A percentile compares a stretch with the other conserved stretches of the same genome.
Evolutionary conservation across 2,888 invertebrate species (phyloP).

Genomic region (Dioctria rufipes): DNA sequence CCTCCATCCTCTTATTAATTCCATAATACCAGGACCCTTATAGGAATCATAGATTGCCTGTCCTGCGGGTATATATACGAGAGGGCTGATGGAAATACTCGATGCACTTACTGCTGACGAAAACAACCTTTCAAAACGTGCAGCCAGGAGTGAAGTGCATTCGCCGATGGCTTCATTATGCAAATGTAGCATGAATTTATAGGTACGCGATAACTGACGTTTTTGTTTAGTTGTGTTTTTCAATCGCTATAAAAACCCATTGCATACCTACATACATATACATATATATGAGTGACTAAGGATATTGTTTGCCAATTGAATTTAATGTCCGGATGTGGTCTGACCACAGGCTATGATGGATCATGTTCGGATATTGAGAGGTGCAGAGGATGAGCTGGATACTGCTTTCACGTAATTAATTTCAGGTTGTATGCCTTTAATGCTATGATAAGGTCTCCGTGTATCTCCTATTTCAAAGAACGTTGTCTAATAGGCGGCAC

Average conservation of each 20-base stretch:
- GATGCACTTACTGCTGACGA: conserved; percentile 22
- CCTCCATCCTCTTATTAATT: neutral
- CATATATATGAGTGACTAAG: conserved; percentile 14
- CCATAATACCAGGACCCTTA: neutral
- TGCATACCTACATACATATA: too few species aligned
- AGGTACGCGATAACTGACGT: neutral
- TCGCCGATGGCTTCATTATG: conserved; percentile 42
- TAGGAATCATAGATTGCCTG: conserved; percentile 14
- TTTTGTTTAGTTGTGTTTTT: conserved; percentile 34
- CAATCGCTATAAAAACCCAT: neutral
- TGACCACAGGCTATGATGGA: conserved; percentile 9
- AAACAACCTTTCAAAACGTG: conserved; percentile 44
- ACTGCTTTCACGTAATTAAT: conserved; percentile 47
- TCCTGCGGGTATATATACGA: too few species aligned
- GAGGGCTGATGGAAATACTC: neutral
- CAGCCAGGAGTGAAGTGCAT: conserved; percentile 16
- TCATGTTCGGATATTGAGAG: neutral
- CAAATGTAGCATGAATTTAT: conserved; percentile 46
- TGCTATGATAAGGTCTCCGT: conserved; percentile 1
- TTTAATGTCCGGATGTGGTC: conserved; percentile 46
- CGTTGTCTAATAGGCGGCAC: conserved; percentile 33
- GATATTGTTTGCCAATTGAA: conserved; percentile 39
- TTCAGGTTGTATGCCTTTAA: conserved; percentile 35
- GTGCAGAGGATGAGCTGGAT: neutral
- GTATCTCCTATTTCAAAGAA: conserved; percentile 40